Base-by-base conservation (phyloP, 2,888 invertebrate species). In the Heliconius cydno region DNA sequence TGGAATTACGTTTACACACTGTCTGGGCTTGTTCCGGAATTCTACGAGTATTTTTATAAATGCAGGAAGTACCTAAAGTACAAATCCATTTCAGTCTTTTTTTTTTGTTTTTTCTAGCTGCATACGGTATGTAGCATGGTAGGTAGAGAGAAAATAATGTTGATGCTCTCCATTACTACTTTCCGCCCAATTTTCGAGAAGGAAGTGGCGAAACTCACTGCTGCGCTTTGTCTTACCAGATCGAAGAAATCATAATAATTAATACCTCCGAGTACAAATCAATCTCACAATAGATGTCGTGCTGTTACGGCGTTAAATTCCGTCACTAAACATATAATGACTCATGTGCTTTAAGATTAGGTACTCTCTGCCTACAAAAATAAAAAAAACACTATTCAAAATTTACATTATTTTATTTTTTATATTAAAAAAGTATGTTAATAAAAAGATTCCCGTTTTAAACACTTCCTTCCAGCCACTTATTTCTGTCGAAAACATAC, bases 1-100 rank as follows among this genome's bases (percentile, higher is more conserved):
- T 38, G 73, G 60, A 60, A 57, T 73, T 38, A 34, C 60, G 73
- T 73, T 73, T 60, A 25, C 73, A 70, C 70, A 34, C 52, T 30
- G 72, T 72, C 72, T 72, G 52, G 57, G 34, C 34, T 60, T 60
- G 60, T 73, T 73, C 73, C 73, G 73, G 60, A 41, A 3, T 70
- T 38, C 38, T 65, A 15, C 28, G 28, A 60, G 60, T n/a, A 60
- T 60, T 60, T 65, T 65, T 65, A 65, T 65, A 65, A 65, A 65
- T 28, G 28, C 28, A 65, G 65, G 28, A 65, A 25, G 15, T 28
- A 41, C 41, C 41, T 41, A 28, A 65, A 25, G 25, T 60, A 1
- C 10, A 13, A 52, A 22, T 52, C 52, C 1, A 19, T 52, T 52
- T 52, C 2, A 52, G 7, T 52, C 46, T 22, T 52, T 60, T 60